Conservation (phyloP, 1,140 invertebrate species). For the Eumaeus atala region DNA sequence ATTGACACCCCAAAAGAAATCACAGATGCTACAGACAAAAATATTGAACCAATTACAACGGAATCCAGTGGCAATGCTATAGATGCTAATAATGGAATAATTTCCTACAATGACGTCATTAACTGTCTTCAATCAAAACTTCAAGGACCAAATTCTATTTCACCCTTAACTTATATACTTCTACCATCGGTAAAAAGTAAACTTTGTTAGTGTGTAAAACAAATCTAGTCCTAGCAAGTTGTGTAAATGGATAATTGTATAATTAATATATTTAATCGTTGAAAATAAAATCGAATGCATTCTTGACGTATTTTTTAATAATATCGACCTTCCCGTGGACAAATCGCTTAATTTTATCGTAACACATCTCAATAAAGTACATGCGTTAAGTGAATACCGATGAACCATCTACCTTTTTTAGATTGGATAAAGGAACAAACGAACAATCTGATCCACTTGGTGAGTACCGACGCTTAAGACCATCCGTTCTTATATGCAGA, state of each 20-base stretch:
- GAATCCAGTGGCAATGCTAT: constrained; percentile 1
- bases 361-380: no score
- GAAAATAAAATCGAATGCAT: background rate
- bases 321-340: no score
- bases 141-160: constrained; percentile 28
- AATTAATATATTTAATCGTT: background rate
- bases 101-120: constrained; percentile 49
- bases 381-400: no score
- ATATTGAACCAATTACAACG: constrained; percentile 1
- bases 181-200: constrained; percentile 24
- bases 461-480: no score
- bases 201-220: constrained; percentile 22
- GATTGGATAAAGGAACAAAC: no score
- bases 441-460: no score
- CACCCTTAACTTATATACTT: constrained; percentile 36
- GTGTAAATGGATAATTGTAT: background rate
- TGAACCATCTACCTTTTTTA: no score
- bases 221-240: background rate
- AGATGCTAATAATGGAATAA: constrained; percentile 14
- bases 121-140: constrained; percentile 47
- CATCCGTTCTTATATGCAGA: no score
- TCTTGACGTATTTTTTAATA: no score
- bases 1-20: constrained; percentile 9
- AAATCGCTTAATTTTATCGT: no score
- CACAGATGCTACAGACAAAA: background rate